These are phyloP conservation scores for Drosophila birchii DNA, from an alignment of 2,888 invertebrate species.

Conservation along the genomic window DNA sequence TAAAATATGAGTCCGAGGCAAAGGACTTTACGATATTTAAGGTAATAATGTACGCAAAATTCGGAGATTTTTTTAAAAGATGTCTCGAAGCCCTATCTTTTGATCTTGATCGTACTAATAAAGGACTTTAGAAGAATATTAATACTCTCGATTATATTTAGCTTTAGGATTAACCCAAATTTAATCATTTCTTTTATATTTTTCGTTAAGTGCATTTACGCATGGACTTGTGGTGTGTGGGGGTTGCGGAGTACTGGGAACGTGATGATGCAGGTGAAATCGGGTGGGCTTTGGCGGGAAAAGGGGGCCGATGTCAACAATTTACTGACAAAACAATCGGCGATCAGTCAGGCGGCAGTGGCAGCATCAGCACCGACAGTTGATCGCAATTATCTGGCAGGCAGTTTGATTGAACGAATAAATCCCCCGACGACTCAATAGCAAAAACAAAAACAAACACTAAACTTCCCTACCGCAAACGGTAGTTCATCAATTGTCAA, in stretches of 20 bases:
- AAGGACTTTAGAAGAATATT: too few species aligned
- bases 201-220: not conserved
- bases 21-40: too few species aligned
- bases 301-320: constrained; percentile 8
- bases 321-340: constrained; percentile 52
- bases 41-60: too few species aligned
- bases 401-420: constrained; percentile 58
- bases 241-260: not conserved
- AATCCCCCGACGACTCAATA: not conserved
- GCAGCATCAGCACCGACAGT: constrained; percentile 35
- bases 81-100: too few species aligned
- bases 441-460: not conserved
- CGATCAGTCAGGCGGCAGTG: constrained; percentile 16
- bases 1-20: too few species aligned
- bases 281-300: constrained; percentile 6
- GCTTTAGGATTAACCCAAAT: too few species aligned
- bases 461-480: not conserved
- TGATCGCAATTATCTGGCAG: constrained; percentile 69
- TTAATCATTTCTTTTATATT: too few species aligned
- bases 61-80: too few species aligned
- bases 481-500: constrained; percentile 62
- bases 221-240: too few species aligned
- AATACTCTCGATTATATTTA: too few species aligned
- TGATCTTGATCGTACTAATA: too few species aligned
- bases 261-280: not conserved